Evolutionary conservation across 2,113 vertebrate genomes (phyloP).

Genomic region (Sphyrna mokarran): DNA sequence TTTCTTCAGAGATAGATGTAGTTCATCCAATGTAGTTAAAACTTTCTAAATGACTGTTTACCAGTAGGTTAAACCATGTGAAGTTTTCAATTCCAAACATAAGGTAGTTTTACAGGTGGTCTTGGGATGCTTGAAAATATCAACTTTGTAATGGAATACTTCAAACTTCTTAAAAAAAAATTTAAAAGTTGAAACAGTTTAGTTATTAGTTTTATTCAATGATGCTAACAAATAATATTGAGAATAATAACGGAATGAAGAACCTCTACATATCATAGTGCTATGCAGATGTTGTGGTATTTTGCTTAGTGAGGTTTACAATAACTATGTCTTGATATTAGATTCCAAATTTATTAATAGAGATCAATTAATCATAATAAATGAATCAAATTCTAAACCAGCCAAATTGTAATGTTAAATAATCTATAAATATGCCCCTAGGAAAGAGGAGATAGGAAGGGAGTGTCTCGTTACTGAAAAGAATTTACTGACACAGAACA

Average conservation of each 20-base stretch:
- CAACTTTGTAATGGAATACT: neutral
- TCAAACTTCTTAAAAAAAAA: neutral
- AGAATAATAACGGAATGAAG: neutral
- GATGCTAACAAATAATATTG: neutral
- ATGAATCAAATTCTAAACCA: slow-evolving; percentile 11
- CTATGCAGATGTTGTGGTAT: neutral
- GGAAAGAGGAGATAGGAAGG: slow-evolving; percentile 18
- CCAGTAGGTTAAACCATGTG: neutral
- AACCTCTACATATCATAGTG: neutral
- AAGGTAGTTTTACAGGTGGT: neutral
- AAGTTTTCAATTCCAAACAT: neutral
- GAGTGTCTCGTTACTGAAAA: slow-evolving; percentile 11
- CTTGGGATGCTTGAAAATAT: neutral
- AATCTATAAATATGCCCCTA: neutral
- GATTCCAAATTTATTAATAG: slow-evolving; percentile 1
- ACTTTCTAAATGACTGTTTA: neutral
- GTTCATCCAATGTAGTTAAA: neutral
- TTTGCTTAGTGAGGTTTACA: neutral
- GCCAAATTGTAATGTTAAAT: slow-evolving; percentile 2
- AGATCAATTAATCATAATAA: slow-evolving; percentile 25
- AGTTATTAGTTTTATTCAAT: neutral
- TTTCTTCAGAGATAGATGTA: neutral
- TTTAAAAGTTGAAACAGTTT: neutral
- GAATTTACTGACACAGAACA: slow-evolving; percentile 24
- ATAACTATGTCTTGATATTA: neutral